Evolutionary conservation across 2,888 invertebrate species (phyloP).

Genomic region (Lasius platythorax): DNA sequence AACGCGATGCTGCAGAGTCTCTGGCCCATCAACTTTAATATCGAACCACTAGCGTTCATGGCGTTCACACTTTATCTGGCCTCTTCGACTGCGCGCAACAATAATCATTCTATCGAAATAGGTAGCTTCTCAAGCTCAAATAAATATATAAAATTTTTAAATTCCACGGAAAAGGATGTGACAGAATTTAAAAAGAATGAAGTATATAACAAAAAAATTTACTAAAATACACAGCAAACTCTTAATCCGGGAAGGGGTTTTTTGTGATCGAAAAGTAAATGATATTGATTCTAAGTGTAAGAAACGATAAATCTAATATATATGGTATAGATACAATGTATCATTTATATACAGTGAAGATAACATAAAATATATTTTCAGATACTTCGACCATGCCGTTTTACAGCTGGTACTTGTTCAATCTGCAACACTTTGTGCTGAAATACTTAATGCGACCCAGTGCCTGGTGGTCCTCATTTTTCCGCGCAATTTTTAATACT

Average conservation of each 20-base stretch:
- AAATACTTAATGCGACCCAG: constrained; percentile 80
- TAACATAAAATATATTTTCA: constrained; percentile 63
- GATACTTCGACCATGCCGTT: constrained; percentile 77
- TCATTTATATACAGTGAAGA: neutral
- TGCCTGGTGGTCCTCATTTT: constrained; percentile 85
- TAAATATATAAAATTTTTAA: neutral
- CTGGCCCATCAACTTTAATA: constrained; percentile 89
- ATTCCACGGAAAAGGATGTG: neutral
- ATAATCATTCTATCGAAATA: constrained; percentile 81
- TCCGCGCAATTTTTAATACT: constrained; percentile 89
- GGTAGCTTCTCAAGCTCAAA: constrained; percentile 70
- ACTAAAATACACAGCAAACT: neutral
- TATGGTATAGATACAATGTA: neutral
- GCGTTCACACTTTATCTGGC: constrained; percentile 88
- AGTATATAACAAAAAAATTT: neutral
- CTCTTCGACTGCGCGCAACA: constrained; percentile 78
- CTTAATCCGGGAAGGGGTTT: neutral
- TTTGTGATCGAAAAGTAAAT: neutral
- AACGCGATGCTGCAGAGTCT: constrained; percentile 89
- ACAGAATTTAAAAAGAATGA: neutral
- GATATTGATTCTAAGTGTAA: neutral
- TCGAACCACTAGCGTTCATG: constrained; percentile 88
- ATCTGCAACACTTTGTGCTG: constrained; percentile 83
- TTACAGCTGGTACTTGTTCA: constrained; percentile 83
- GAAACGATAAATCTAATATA: neutral